Percentiles rank a stretch among this genome's conserved stretches.
phyloP scores from a whole-genome alignment of 2,113 vertebrate species.

The Chrysemys picta region DNA sequence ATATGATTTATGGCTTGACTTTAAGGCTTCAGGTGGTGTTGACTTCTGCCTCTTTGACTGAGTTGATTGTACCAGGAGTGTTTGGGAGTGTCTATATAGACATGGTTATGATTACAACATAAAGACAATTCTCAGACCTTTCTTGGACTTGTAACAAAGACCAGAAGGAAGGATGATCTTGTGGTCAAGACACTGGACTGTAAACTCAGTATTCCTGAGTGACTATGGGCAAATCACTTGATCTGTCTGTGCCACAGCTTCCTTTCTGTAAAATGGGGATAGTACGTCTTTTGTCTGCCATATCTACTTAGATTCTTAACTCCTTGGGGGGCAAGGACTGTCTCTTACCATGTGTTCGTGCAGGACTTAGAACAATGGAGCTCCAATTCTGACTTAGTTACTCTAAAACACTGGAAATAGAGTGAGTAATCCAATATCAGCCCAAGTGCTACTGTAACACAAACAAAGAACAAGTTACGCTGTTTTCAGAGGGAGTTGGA shows the following conservation, averaged over 20 bases:
- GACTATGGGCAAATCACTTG: not conserved
- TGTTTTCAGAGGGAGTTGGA: not conserved
- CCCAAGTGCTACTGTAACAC: not conserved
- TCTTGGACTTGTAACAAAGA: not conserved
- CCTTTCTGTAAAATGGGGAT: not conserved
- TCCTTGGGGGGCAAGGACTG: not conserved
- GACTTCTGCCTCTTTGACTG: not conserved
- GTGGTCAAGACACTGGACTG: not conserved
- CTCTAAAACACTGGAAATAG: not conserved
- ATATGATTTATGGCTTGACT: not conserved
- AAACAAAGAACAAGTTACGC: not conserved
- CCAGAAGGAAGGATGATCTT: not conserved
- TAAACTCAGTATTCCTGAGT: not conserved
- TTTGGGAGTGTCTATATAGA: not conserved
- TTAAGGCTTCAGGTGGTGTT: not conserved
- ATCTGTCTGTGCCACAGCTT: not conserved
- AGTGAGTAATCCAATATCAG: too few species aligned
- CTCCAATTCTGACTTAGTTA: not conserved
- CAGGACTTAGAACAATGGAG: not conserved
- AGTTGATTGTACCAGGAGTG: not conserved
- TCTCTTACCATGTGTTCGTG: not conserved
- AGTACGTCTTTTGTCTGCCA: not conserved
- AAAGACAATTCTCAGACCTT: not conserved
- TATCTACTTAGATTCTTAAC: not conserved
- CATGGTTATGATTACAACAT: not conserved